phyloP scores from a whole-genome alignment of 1,140 invertebrate genomes.

The Asobara japonica region DNA sequence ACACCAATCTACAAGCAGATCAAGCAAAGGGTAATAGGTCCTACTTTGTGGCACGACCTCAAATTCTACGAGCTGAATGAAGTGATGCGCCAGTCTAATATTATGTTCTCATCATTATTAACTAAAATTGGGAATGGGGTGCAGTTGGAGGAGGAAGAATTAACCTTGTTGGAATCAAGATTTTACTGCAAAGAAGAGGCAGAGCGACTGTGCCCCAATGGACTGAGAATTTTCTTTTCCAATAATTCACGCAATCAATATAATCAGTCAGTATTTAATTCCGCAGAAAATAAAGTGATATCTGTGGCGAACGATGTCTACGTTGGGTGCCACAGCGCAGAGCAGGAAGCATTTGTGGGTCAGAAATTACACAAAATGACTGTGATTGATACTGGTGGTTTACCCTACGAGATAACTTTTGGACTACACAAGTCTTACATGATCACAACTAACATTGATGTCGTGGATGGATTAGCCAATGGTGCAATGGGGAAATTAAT shows the following conservation, averaged over 20 bases:
- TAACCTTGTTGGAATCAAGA: constrained; percentile 36
- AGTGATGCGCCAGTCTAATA: constrained; percentile 49
- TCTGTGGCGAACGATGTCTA: constrained; percentile 42
- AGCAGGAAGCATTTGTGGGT: constrained; percentile 34
- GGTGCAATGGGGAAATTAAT: constrained; percentile 52
- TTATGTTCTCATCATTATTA: constrained; percentile 45
- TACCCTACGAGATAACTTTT: constrained; percentile 52
- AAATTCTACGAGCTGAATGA: constrained; percentile 46
- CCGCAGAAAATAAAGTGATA: constrained; percentile 41
- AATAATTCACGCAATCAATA: constrained; percentile 33
- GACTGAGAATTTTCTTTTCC: constrained; percentile 38
- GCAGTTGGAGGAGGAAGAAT: constrained; percentile 27
- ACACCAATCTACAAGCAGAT: too few species aligned
- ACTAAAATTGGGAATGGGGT: constrained; percentile 47
- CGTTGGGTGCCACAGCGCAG: constrained; percentile 19
- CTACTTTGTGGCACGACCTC: constrained; percentile 44
- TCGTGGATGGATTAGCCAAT: constrained; percentile 55
- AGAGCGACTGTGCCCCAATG: constrained; percentile 31
- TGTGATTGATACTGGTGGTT: constrained; percentile 50
- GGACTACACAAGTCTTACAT: constrained; percentile 49
- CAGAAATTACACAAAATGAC: constrained; percentile 54
- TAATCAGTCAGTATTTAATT: constrained; percentile 38
- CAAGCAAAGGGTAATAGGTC: constrained; percentile 41
- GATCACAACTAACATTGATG: constrained; percentile 56
- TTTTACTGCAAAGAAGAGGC: constrained; percentile 35